Evolutionary conservation across 2,888 invertebrate genomes (phyloP).

Genomic region (Melanargia galathea): DNA sequence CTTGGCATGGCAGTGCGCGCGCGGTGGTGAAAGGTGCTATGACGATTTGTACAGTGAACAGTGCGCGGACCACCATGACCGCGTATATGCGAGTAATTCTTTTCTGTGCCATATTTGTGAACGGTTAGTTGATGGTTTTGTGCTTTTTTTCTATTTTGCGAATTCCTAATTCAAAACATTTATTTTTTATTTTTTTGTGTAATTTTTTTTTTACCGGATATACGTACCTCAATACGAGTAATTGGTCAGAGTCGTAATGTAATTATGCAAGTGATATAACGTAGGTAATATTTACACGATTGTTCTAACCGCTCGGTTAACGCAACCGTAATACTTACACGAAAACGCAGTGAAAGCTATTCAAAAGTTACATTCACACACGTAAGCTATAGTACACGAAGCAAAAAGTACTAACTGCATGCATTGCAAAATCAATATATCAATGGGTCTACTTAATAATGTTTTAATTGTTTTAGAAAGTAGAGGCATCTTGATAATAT

Average conservation of each 20-base stretch:
- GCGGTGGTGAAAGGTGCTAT: conserved; percentile 78
- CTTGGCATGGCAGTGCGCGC: conserved; percentile 64
- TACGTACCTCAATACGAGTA: neutral
- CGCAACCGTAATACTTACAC: conserved; percentile 71
- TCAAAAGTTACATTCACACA: conserved; percentile 47
- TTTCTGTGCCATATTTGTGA: conserved; percentile 69
- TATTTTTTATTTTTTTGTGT: conserved; percentile 23
- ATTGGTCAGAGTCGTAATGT: conserved; percentile 46
- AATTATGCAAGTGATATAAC: conserved; percentile 66
- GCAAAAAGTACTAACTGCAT: conserved; percentile 27
- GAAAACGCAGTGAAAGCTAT: conserved; percentile 69
- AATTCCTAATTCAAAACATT: conserved; percentile 2
- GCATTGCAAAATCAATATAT: conserved; percentile 37
- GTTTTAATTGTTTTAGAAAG: conserved; percentile 44
- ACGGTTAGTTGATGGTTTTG: conserved; percentile 63
- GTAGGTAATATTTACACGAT: conserved; percentile 44
- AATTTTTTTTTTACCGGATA: conserved; percentile 19
- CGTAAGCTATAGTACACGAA: conserved; percentile 39
- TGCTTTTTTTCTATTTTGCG: conserved; percentile 39
- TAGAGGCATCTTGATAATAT: conserved; percentile 28
- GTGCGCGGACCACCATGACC: conserved; percentile 61
- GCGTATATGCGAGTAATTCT: conserved; percentile 66
- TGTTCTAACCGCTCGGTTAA: conserved; percentile 52
- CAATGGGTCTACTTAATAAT: conserved; percentile 23
- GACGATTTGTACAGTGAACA: conserved; percentile 59